Conservation (phyloP, 2,888 invertebrate species). For the Clivina fossor region DNA sequence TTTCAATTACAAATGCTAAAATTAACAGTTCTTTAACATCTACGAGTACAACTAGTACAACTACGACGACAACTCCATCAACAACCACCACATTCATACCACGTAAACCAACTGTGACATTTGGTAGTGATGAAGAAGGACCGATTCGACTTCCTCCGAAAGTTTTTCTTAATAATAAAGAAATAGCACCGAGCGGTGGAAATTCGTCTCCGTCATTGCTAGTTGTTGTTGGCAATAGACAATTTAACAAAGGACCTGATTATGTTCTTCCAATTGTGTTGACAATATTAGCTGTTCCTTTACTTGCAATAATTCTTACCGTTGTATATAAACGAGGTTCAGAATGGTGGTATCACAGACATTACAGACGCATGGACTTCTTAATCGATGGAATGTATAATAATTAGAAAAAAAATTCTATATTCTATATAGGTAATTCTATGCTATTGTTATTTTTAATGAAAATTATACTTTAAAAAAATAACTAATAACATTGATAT, state of each 20-base stretch:
- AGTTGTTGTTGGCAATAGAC: constrained; percentile 34
- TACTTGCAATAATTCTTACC: constrained; percentile 69
- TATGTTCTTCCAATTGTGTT: constrained; percentile 76
- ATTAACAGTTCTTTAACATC: constrained; percentile 33
- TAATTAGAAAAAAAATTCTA: constrained; percentile 55
- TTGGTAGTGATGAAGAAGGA: constrained; percentile 51
- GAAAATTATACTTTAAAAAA: background rate
- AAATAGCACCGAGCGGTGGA: constrained; percentile 9
- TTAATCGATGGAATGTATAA: constrained; percentile 89
- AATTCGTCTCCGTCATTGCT: background rate
- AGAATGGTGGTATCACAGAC: constrained; percentile 83
- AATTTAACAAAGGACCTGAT: constrained; percentile 53
- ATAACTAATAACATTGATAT: background rate
- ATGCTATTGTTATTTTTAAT: background rate
- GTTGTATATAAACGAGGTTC: constrained; percentile 69
- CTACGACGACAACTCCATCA: constrained; percentile 42
- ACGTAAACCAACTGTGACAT: constrained; percentile 57
- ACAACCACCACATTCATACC: constrained; percentile 46
- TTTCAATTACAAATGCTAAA: constrained; percentile 39
- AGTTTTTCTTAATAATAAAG: constrained; percentile 19
- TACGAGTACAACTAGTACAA: constrained; percentile 34
- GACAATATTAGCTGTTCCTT: constrained; percentile 72
- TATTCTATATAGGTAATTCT: no score
- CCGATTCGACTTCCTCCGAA: constrained; percentile 29
- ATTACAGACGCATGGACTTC: constrained; percentile 86